These are phyloP conservation scores for Megalops atlanticus DNA, from an alignment of 2,113 vertebrate species.

Conservation along the genomic window DNA sequence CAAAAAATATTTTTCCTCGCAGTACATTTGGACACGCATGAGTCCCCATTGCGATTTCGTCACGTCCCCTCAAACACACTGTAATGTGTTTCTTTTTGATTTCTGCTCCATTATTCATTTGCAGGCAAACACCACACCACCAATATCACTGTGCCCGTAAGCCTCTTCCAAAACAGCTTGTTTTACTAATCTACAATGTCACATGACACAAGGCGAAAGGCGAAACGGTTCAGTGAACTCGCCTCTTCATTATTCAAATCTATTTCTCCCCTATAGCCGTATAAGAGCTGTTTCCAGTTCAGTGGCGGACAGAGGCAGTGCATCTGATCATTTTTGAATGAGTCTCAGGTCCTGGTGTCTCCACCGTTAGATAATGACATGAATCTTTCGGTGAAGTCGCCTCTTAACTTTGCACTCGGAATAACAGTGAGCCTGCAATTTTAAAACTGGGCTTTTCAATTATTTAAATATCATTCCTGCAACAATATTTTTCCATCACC, in stretches of 20 bases:
- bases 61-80: too few relatives aligned
- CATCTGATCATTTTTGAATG: conserved; percentile 42
- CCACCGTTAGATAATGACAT: conserved; percentile 64
- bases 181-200: conserved; percentile 35
- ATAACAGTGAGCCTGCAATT: conserved; percentile 67
- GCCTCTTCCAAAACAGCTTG: conserved; percentile 18
- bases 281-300: conserved; percentile 5
- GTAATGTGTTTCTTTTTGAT: conserved; percentile 20
- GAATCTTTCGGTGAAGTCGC: conserved; percentile 64
- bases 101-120: conserved; percentile 24
- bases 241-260: conserved; percentile 34
- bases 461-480: conserved; percentile 69
- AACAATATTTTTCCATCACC: conserved; percentile 78
- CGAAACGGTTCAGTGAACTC: conserved; percentile 8
- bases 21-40: too few relatives aligned
- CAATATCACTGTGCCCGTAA: not conserved
- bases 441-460: conserved; percentile 67
- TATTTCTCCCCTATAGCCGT: conserved; percentile 10
- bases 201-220: conserved; percentile 24
- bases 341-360: conserved; percentile 40
- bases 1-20: too few relatives aligned
- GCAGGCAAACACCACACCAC: not conserved
- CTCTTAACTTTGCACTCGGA: conserved; percentile 55
- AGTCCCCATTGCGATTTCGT: too few relatives aligned
- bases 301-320: conserved; percentile 20